phyloP scores from a whole-genome alignment of 2,113 vertebrate genomes.

The Heptranchias perlo region DNA sequence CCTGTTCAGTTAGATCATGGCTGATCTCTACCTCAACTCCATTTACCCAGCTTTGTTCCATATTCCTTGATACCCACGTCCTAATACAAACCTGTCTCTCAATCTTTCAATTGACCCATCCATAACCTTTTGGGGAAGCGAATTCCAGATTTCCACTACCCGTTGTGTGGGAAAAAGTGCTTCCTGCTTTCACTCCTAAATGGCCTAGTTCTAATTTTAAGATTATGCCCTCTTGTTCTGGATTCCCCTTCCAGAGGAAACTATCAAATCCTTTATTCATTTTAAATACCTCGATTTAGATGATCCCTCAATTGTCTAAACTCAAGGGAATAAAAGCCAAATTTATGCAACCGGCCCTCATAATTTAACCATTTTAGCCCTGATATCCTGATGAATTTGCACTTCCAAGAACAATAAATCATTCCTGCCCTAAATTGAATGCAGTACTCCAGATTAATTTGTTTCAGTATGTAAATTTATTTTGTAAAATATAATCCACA shows the following conservation, averaged over 20 bases:
- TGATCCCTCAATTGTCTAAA: background rate
- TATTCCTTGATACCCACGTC: background rate
- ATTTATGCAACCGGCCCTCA: background rate
- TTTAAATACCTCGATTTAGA: too few species aligned
- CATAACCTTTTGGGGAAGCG: background rate
- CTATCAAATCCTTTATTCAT: too few species aligned
- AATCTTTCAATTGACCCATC: background rate
- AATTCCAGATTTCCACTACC: background rate
- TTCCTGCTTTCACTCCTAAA: background rate
- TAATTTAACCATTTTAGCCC: background rate
- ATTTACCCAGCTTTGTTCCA: background rate
- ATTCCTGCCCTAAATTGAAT: conserved; percentile 22
- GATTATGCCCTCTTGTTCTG: too few species aligned
- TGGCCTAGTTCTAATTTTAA: too few species aligned
- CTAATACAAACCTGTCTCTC: background rate
- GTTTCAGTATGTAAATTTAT: background rate
- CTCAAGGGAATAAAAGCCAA: background rate
- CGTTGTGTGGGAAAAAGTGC: background rate
- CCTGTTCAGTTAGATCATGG: too few species aligned
- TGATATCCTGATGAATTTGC: background rate
- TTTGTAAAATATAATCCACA: conserved; percentile 47
- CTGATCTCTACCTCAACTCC: background rate
- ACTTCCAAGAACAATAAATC: background rate
- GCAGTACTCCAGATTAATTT: background rate
- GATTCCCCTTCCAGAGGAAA: too few species aligned